Conservation (phyloP, 1,140 invertebrate genomes). For the Drosophila sulfurigaster region DNA sequence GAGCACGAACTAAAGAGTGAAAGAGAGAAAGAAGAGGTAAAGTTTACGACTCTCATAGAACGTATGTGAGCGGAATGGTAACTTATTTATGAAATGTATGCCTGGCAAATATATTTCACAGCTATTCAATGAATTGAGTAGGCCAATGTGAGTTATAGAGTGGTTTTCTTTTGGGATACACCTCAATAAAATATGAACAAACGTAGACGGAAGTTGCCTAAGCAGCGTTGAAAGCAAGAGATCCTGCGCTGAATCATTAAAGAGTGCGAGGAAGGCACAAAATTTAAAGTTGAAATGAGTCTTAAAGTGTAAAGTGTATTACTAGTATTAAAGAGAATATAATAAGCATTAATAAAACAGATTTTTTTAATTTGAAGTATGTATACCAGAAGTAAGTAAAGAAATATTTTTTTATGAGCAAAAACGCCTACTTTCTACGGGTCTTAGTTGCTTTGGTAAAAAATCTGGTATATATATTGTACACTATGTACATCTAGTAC, state of each 20-base stretch:
- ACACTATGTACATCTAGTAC: accelerated
- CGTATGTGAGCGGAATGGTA: slow-evolving; percentile 28
- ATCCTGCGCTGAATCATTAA: no score
- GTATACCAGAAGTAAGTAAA: no score
- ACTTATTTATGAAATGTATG: slow-evolving; percentile 32
- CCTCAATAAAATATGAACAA: neutral
- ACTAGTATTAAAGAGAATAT: no score
- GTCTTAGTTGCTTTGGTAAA: no score
- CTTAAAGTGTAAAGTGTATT: no score
- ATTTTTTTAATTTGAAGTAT: no score
- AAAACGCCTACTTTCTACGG: no score
- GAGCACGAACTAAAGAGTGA: neutral
- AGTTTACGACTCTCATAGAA: slow-evolving; percentile 14
- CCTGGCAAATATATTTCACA: slow-evolving; percentile 7
- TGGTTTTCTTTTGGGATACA: neutral
- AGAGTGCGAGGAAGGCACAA: no score
- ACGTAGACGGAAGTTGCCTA: neutral
- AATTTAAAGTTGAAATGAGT: no score
- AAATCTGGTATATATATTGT: no score
- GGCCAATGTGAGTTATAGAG: slow-evolving; percentile 4
- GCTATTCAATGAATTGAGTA: neutral
- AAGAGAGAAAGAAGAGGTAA: neutral
- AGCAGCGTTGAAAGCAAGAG: neutral
- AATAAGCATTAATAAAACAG: no score
- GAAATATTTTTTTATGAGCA: no score